A percentile compares a stretch with the other conserved stretches of the same genome.
Evolutionary conservation across 2,888 invertebrate species (phyloP).

Genomic region (Cheilosia vulpina): DNA sequence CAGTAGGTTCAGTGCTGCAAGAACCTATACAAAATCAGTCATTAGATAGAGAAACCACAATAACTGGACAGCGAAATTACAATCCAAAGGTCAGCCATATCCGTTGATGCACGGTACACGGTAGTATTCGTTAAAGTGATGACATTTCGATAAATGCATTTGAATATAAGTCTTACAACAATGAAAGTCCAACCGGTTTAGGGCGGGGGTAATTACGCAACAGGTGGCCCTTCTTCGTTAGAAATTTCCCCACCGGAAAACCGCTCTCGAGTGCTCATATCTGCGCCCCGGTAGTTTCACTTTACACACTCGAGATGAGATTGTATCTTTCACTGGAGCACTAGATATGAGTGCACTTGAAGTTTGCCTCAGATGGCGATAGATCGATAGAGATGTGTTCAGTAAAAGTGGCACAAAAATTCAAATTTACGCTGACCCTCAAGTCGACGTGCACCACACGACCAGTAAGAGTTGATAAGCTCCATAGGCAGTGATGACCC

Average conservation of each 20-base stretch:
- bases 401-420: constrained; percentile 55
- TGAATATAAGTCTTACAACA: constrained; percentile 46
- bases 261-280: constrained; percentile 5
- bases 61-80: constrained; percentile 35
- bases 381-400: constrained; percentile 5
- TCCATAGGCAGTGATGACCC: constrained; percentile 54
- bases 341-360: constrained; percentile 5
- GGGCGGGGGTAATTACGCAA: constrained; percentile 60
- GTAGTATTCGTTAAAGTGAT: constrained; percentile 56
- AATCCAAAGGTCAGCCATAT: constrained; percentile 44
- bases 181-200: constrained; percentile 16
- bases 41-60: constrained; percentile 1
- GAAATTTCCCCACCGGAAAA: constrained; percentile 34
- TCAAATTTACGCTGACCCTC: constrained; percentile 43
- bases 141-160: constrained; percentile 39
- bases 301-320: constrained; percentile 16
- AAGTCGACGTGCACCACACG: constrained; percentile 7
- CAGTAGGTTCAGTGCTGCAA: constrained; percentile 37
- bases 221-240: constrained; percentile 20
- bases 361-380: background rate
- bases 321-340: constrained; percentile 16
- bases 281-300: background rate
- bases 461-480: constrained; percentile 13
- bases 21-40: constrained; percentile 8
- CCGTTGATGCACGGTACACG: constrained; percentile 50